Evolutionary conservation across 2,113 vertebrate genomes (phyloP).

Genomic region (Halichoerus grypus): DNA sequence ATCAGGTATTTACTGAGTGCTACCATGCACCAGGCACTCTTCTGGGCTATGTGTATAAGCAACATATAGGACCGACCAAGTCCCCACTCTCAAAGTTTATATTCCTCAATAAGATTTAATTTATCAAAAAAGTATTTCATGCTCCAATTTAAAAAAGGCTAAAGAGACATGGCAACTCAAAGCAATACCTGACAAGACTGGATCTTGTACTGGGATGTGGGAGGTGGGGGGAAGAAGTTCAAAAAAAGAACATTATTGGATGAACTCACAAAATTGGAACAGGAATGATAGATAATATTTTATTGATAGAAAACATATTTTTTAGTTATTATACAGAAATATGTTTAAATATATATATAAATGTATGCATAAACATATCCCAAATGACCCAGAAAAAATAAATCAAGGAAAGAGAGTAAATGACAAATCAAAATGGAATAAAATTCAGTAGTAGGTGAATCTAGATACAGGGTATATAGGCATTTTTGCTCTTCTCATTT

Average conservation of each 20-base stretch:
- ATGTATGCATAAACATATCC: neutral
- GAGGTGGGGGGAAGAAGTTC: neutral
- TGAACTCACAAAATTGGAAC: constrained; percentile 18
- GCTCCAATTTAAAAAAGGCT: constrained; percentile 18
- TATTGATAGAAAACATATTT: neutral
- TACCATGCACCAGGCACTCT: neutral
- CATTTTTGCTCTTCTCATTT: neutral
- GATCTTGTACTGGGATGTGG: neutral
- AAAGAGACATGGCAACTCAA: neutral
- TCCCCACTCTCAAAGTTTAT: neutral
- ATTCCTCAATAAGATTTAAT: neutral
- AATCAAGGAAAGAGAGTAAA: neutral
- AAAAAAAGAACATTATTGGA: neutral
- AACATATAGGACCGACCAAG: neutral
- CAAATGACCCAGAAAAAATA: neutral
- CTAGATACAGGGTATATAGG: neutral
- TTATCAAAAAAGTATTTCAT: neutral
- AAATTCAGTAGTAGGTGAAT: constrained; percentile 24
- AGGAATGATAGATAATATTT: neutral
- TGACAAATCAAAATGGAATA: neutral
- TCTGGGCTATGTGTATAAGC: neutral
- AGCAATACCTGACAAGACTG: neutral
- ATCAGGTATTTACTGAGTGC: neutral
- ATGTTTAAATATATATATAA: neutral
- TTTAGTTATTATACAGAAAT: neutral